Conservation (phyloP, 2,113 vertebrate genomes). For the Papio anubis region DNA sequence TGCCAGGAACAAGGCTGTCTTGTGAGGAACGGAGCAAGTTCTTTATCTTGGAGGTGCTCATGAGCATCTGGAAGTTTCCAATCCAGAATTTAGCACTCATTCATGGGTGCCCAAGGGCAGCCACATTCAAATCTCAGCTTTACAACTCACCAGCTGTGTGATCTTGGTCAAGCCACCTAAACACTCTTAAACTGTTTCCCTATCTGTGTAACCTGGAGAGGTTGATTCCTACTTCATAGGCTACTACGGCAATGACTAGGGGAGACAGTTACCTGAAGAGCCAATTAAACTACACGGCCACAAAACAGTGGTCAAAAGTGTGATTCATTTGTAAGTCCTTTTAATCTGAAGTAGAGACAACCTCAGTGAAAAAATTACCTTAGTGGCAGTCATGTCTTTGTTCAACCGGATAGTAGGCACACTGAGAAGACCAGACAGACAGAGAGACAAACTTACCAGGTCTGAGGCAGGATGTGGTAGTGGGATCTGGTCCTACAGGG, state of each 20-base stretch:
- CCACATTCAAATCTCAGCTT: background rate
- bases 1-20: background rate
- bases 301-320: background rate
- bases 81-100: background rate
- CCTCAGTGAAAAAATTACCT: background rate
- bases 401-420: no score
- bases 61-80: background rate
- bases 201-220: background rate
- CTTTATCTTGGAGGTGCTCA: background rate
- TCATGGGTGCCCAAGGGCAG: background rate
- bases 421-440: background rate
- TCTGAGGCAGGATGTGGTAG: background rate
- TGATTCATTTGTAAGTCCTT: background rate
- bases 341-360: background rate
- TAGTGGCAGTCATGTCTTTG: background rate
- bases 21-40: background rate
- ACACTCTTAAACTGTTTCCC: background rate
- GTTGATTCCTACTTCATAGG: background rate
- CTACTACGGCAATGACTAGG: background rate
- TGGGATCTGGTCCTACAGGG: background rate
- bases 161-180: background rate
- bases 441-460: slow-evolving; percentile 46
- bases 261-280: background rate
- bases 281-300: background rate
- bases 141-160: background rate